Base-by-base conservation (phyloP, 2,888 invertebrate genomes). In the Marronus borbonicus region DNA sequence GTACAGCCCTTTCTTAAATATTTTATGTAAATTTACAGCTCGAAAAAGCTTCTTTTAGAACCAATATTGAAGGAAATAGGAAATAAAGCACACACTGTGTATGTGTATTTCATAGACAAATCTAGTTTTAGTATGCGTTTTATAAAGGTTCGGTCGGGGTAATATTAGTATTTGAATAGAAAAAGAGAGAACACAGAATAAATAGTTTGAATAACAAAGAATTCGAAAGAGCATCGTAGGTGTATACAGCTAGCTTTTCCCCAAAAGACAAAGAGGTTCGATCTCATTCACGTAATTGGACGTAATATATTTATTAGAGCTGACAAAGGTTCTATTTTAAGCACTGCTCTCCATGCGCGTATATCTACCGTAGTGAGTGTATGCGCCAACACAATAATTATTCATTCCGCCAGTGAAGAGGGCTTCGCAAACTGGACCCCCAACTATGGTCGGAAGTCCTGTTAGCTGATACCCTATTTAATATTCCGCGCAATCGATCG, bases 261-360 rank as follows among this genome's bases (percentile, higher is more conserved):
- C 60, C 10, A 7, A 28, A 60, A 60, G 24, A 12, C 60, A 8
- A 10, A n/a, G 24, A 20, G 2, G 24, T 20, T 24, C 28, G 24
- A 60, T 60, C 24, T 10, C 60, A 60, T 60, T 60, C 60, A 60
- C 28, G 28, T 60, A 60, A 60, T 60, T 60, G 24, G 20, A 5
- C 12, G 12, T 60, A 60, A 60, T 24, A 24, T 60, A 60, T 60
- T 60, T 60, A 60, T 60, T 20, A 60, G 28, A 60, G 12, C 20
- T 24, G 24, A 60, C 60, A 60, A 60, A 20, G 60, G 24, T 60
- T 60, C 28, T 60, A 60, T 60, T 60, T 60, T 60, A 60, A 60
- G 24, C 12, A 10, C 0, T 28, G 7, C 24, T 12, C 1, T 60
- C 20, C 60, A 10, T 55, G 60, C 12, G 60, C 24, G 2, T 60